phyloP scores from a whole-genome alignment of 1,140 invertebrate species.

The Temnothorax longispinosus region DNA sequence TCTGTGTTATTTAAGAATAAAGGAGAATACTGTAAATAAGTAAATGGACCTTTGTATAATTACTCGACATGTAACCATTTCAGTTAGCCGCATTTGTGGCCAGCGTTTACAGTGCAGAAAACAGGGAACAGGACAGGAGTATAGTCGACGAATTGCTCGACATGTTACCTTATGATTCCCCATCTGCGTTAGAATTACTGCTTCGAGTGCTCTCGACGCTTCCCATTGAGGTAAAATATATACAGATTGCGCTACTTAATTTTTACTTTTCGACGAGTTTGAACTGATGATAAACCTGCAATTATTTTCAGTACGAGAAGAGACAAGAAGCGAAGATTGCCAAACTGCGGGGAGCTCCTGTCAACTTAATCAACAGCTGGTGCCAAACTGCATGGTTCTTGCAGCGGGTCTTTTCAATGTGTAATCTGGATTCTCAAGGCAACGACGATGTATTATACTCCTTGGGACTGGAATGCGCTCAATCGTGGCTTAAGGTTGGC shows the following conservation, averaged over 20 bases:
- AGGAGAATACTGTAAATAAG: neutral
- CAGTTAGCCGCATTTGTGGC: constrained; percentile 81
- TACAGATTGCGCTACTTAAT: neutral
- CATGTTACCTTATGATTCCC: constrained; percentile 80
- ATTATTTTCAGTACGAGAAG: constrained; percentile 75
- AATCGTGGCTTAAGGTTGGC: constrained; percentile 80
- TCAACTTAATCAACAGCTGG: constrained; percentile 72
- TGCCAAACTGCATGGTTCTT: constrained; percentile 79
- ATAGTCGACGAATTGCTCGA: constrained; percentile 80
- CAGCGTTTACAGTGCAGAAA: constrained; percentile 69
- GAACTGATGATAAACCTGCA: neutral
- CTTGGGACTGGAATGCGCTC: constrained; percentile 78
- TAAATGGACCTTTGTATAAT: neutral
- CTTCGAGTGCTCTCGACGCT: constrained; percentile 89
- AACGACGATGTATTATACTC: constrained; percentile 73
- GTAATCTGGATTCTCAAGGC: constrained; percentile 69
- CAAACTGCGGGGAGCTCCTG: constrained; percentile 69
- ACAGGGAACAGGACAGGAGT: constrained; percentile 68
- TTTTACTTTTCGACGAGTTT: neutral
- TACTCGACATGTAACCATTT: constrained; percentile 60
- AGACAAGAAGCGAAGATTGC: constrained; percentile 61
- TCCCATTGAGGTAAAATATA: constrained; percentile 91
- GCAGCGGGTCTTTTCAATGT: constrained; percentile 79
- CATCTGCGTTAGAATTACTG: constrained; percentile 73
- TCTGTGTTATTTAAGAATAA: neutral